A percentile compares a stretch with the other conserved stretches of the same genome.
These are phyloP conservation scores for Botia almorhae DNA, from an alignment of 2,797 vertebrate species.

Conservation along the genomic window DNA sequence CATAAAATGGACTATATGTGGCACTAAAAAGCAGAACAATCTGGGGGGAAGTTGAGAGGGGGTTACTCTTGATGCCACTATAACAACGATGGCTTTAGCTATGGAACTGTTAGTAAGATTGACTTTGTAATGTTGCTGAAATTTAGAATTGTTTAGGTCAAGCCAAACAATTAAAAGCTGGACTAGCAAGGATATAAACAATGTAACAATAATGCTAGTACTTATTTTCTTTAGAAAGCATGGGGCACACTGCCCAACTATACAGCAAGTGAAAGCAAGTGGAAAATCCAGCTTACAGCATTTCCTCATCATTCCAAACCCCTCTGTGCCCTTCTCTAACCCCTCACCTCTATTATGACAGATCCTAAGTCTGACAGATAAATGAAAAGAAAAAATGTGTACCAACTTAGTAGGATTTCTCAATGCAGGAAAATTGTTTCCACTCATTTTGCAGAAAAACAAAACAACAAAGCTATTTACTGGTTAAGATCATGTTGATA, in stretches of 20 bases:
- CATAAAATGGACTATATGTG: too few relatives aligned
- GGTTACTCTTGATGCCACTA: too few relatives aligned
- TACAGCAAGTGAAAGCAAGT: slow-evolving; percentile 71
- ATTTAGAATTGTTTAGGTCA: not conserved
- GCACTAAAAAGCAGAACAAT: too few relatives aligned
- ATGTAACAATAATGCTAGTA: slow-evolving; percentile 61
- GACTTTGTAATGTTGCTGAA: too few relatives aligned
- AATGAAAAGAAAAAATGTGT: slow-evolving; percentile 25
- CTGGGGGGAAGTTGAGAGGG: too few relatives aligned
- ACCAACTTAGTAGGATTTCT: slow-evolving; percentile 44
- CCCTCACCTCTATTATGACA: slow-evolving; percentile 65
- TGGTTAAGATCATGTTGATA: slow-evolving; percentile 6
- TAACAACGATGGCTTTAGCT: too few relatives aligned
- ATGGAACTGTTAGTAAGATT: too few relatives aligned
- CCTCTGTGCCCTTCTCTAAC: too few relatives aligned
- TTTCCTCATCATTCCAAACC: slow-evolving; percentile 71
- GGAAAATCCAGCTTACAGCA: slow-evolving; percentile 72
- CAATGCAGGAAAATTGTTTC: slow-evolving; percentile 46
- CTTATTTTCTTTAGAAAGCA: slow-evolving; percentile 58
- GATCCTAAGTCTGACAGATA: slow-evolving; percentile 54
- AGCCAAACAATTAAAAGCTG: slow-evolving; percentile 68
- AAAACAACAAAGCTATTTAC: not conserved
- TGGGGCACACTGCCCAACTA: slow-evolving; percentile 62
- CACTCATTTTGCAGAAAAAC: slow-evolving; percentile 41
- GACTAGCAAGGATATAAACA: slow-evolving; percentile 70